Evolutionary conservation across 2,888 invertebrate genomes (phyloP).

Genomic region (Dryobotodes eremita): DNA sequence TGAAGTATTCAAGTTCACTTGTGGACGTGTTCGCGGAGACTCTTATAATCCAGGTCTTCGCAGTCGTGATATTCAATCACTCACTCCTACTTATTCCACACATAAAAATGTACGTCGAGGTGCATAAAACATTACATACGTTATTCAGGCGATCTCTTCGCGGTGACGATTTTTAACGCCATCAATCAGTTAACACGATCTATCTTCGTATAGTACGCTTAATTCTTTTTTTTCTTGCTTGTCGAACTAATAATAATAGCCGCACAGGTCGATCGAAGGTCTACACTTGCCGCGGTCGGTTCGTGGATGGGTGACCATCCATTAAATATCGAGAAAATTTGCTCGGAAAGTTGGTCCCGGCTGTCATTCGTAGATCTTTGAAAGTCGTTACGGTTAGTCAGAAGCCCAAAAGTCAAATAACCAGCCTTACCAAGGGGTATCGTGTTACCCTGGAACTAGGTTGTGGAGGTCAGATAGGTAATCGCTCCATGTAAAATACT

Average conservation of each 20-base stretch:
- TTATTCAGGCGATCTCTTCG: background rate
- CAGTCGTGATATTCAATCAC: conserved; percentile 7
- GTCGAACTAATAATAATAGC: background rate
- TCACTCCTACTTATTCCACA: background rate
- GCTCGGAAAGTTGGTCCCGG: too few species aligned
- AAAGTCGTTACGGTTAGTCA: background rate
- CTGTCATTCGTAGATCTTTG: background rate
- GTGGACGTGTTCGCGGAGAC: background rate
- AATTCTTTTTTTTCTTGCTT: background rate
- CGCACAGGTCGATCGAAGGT: background rate
- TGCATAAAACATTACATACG: conserved; percentile 14
- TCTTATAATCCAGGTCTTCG: background rate
- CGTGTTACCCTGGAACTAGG: background rate
- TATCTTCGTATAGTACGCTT: conserved; percentile 30
- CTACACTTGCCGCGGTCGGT: too few species aligned
- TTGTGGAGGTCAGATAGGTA: background rate
- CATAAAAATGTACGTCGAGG: background rate
- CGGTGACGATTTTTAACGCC: conserved; percentile 27
- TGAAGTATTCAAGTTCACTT: conserved; percentile 2
- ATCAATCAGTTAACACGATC: conserved; percentile 40
- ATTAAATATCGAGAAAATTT: background rate
- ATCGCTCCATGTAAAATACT: background rate
- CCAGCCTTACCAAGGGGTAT: background rate
- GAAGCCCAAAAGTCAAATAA: background rate
- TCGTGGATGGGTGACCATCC: background rate